phyloP scores from a whole-genome alignment of 1,140 invertebrate species.

The Formica selysi region DNA sequence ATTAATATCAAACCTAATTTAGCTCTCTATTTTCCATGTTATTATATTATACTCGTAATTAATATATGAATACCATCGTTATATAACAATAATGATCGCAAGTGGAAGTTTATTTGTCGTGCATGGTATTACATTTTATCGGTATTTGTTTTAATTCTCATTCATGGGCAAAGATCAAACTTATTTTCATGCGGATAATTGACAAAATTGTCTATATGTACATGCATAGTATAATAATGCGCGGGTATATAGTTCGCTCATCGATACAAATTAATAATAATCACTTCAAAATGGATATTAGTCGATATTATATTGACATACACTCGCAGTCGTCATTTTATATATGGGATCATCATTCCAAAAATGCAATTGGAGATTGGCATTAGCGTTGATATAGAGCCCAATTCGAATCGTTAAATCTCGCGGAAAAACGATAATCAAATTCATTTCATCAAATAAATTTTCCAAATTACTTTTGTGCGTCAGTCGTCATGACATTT shows the following conservation, averaged over 20 bases:
- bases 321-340: constrained; percentile 17
- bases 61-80: background rate
- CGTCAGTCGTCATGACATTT: background rate
- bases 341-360: constrained; percentile 19
- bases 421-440: background rate
- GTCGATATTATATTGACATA: constrained; percentile 24
- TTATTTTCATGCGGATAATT: constrained; percentile 11
- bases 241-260: background rate
- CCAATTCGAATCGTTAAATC: constrained; percentile 1
- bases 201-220: constrained; percentile 6
- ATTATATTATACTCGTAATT: constrained; percentile 33
- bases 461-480: constrained; percentile 29
- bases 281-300: constrained; percentile 6
- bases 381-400: constrained; percentile 10
- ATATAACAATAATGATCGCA: background rate
- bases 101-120: background rate
- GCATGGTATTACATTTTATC: constrained; percentile 3
- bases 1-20: constrained; percentile 44
- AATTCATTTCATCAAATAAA: constrained; percentile 27
- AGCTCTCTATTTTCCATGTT: background rate
- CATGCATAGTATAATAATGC: background rate
- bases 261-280: constrained; percentile 41
- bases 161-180: constrained; percentile 37
- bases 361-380: constrained; percentile 30
- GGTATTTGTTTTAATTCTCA: background rate